Conservation (phyloP, 2,797 vertebrate species). For the Enteromius argenteus region DNA sequence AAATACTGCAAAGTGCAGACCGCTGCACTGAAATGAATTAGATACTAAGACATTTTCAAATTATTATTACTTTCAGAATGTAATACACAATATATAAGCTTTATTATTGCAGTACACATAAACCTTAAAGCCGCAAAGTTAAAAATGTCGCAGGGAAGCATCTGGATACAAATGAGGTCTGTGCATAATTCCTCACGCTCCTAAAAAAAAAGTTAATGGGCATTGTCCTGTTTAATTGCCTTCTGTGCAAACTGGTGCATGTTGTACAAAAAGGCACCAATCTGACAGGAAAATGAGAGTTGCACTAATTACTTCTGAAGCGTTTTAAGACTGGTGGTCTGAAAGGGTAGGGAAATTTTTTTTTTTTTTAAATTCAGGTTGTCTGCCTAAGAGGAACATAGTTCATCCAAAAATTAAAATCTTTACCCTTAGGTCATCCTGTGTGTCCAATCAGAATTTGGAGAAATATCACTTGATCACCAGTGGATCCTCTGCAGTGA, state of each 20-base stretch:
- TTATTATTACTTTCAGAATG: conserved; percentile 17
- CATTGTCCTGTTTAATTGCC: conserved; percentile 67
- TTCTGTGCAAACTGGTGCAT: conserved; percentile 60
- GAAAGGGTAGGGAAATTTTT: conserved; percentile 62
- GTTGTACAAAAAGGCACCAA: conserved; percentile 35
- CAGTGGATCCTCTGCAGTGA: neutral
- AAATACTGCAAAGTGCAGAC: conserved; percentile 1
- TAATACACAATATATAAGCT: neutral
- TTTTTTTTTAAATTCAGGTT: conserved; percentile 72
- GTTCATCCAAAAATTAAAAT: neutral
- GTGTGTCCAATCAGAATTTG: neutral
- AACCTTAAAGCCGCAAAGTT: conserved; percentile 24
- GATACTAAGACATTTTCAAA: conserved; percentile 6
- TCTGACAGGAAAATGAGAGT: conserved; percentile 72
- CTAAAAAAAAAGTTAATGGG: conserved; percentile 48
- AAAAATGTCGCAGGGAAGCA: conserved; percentile 4
- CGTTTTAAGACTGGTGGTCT: conserved; percentile 62
- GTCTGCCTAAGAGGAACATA: conserved; percentile 63
- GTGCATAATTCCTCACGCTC: conserved; percentile 27
- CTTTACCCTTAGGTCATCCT: neutral
- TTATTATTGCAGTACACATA: conserved; percentile 40
- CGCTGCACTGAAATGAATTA: neutral
- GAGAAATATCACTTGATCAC: neutral
- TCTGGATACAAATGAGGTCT: conserved; percentile 23
- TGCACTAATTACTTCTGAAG: conserved; percentile 74